Evolutionary conservation across 2,888 invertebrate genomes (phyloP), one percentile per base, ranked within the genome.

Genomic region (Physocephala rufipes): DNA sequence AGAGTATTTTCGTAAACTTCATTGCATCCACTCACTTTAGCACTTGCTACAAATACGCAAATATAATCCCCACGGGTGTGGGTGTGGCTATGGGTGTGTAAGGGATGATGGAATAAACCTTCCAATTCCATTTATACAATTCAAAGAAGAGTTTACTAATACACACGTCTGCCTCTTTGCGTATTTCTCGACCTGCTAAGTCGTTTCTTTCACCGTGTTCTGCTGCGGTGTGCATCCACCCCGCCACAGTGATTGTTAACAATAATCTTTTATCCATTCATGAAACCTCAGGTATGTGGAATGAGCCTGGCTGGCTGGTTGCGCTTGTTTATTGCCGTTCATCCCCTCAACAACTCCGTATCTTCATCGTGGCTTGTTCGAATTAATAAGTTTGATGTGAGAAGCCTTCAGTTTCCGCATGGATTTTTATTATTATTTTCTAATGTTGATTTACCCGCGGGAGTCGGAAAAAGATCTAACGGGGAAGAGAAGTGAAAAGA

Each of bases 391-490:
- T 36, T 36, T 36, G 36, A 36, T 36, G 36, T 36, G 36, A 36
- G 36, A 30, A 53, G n/a, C 63, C 66, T 64, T 69, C 73, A 73
- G 71, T 73, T 75, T 70, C 66, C 71, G 69, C 73, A 74, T 72
- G 74, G 75, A 67, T 71, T 71, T 75, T 75, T 76, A 67, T 71
- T 71, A 76, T 77, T 76, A 76, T 74, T 77, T 76, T 75, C 75
- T 73, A 75, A 74, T 76, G 75, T 76, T 77, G 75, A 75, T 71
- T 74, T 74, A 73, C 74, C 76, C 76, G 73, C 70, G 64, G 76
- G 74, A 62, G 21, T 30, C 47, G 43, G 66, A 47, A 45, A 64
- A 47, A 45, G 67, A 67, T 24, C 45, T 7, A 45, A 45, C 12
- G 43, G 24, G 2, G 26, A 45, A 21, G 45, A 24, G 26, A 58